Conservation (phyloP, 2,797 vertebrate species). For the Gouania willdenowi region DNA sequence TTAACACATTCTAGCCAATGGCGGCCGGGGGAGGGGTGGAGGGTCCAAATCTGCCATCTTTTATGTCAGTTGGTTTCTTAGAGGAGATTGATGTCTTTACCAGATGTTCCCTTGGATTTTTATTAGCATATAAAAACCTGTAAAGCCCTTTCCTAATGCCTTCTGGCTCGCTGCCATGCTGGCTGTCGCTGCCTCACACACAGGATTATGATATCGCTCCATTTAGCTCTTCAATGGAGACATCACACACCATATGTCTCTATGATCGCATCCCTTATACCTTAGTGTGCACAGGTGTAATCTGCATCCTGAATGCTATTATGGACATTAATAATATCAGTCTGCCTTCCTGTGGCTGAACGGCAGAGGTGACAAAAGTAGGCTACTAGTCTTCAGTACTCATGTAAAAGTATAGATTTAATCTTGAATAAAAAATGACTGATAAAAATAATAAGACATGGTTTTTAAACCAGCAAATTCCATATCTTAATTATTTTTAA, state of each 20-base stretch:
- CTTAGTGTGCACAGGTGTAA: conserved; percentile 32
- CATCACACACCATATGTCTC: conserved; percentile 36
- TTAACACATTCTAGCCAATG: conserved; percentile 47
- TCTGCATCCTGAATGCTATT: conserved; percentile 39
- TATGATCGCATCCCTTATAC: conserved; percentile 36
- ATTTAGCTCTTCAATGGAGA: conserved; percentile 43
- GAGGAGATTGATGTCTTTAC: conserved; percentile 60
- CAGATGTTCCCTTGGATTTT: conserved; percentile 68
- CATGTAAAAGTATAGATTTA: too few species aligned
- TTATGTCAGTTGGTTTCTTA: conserved; percentile 55
- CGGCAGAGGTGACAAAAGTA: too few species aligned
- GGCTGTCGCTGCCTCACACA: conserved; percentile 32
- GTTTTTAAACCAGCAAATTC: too few species aligned
- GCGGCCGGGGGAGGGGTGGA: background rate
- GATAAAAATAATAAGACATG: too few species aligned
- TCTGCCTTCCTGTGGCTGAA: conserved; percentile 26
- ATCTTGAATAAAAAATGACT: too few species aligned
- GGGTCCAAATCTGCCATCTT: conserved; percentile 42
- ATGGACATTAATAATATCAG: conserved; percentile 34
- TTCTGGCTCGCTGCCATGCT: conserved; percentile 39
- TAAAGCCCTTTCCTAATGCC: conserved; percentile 30
- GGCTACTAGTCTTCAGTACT: too few species aligned
- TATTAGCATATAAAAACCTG: conserved; percentile 57
- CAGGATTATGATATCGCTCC: conserved; percentile 51
- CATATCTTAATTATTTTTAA: too few species aligned